These are phyloP conservation scores for Polietes domitor DNA, from an alignment of 2,888 invertebrate genomes.

Conservation along the genomic window DNA sequence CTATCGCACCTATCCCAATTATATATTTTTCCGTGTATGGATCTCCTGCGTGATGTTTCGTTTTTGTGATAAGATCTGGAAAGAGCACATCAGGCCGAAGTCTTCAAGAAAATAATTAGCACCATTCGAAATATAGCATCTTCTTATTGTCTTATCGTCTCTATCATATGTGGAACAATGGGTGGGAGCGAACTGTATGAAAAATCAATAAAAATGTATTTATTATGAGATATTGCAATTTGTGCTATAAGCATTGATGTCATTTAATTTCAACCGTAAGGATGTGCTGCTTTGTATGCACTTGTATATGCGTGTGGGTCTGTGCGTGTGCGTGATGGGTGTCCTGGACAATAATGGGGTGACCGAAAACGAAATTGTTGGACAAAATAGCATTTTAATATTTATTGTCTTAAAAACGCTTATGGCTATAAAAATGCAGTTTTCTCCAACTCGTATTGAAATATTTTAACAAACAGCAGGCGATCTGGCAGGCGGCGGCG, in stretches of 20 bases:
- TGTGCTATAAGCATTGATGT: not conserved
- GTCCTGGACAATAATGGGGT: not conserved
- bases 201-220: not conserved
- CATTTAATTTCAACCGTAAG: not conserved
- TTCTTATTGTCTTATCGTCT: too few relatives aligned
- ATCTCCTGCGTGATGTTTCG: too few relatives aligned
- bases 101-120: too few relatives aligned
- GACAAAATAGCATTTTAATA: constrained; percentile 62
- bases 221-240: constrained; percentile 9
- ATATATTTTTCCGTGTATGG: too few relatives aligned
- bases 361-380: constrained; percentile 53
- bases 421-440: constrained; percentile 53
- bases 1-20: too few relatives aligned
- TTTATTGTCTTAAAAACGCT: constrained; percentile 65
- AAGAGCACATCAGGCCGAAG: too few relatives aligned
- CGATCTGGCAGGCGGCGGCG: not conserved
- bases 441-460: constrained; percentile 32
- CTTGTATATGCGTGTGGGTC: not conserved
- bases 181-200: too few relatives aligned
- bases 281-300: not conserved
- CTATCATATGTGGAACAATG: too few relatives aligned
- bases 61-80: too few relatives aligned
- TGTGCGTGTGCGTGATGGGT: not conserved
- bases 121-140: too few relatives aligned
- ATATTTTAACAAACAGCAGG: constrained; percentile 28